Base-by-base conservation (phyloP, 53 echinoderm and acorn worm genomes). In the Antedon mediterranea region DNA sequence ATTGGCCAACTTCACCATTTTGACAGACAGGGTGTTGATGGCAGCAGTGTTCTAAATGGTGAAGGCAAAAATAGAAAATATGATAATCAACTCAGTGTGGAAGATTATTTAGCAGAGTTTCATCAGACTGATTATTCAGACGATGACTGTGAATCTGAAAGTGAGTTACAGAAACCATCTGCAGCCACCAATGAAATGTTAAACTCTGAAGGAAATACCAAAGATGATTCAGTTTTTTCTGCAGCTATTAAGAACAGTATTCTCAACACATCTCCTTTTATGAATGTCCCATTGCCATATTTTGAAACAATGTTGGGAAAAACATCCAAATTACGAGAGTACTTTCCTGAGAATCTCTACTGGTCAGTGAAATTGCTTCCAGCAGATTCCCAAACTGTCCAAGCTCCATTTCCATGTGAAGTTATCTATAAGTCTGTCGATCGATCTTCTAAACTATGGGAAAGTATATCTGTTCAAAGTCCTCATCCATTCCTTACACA, bases 401-500 rank as follows among this genome's bases (percentile, higher is more conserved):
- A 71, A 34, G 31, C 73, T 57, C 57, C 57, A 57, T 57, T 57
- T 23, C 57, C 23, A 57, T 57, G 14, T 57, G 57, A 57, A 57
- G 57, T 57, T 23, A 18, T 23, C 2, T 85, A 88, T 37, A 71
- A 29, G 28, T 85, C 77, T 6, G 76, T 90, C 0, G 90, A 90
- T 44, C 77, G 90, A 28, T 82, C 87, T 78, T 87, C 87, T 23
- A 84, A 85, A 32, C 73, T 73, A 0, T 90, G 84, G 14, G 76
- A 76, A 3, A 75, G 79, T 28, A 82, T 79, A 37, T 43, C 77
- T 57, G 70, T 81, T 34, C 70, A 81, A 43, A 29, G 79, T 0
- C 86, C 98, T 28, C 98, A 98, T 42, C 88, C 90, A 15, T 98
- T 98, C 72, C 83, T 84, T 0, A 86, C 82, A 79, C 75, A 86